Conservation (phyloP, 2,888 invertebrate species). For the Trichopoda pennipes region DNA sequence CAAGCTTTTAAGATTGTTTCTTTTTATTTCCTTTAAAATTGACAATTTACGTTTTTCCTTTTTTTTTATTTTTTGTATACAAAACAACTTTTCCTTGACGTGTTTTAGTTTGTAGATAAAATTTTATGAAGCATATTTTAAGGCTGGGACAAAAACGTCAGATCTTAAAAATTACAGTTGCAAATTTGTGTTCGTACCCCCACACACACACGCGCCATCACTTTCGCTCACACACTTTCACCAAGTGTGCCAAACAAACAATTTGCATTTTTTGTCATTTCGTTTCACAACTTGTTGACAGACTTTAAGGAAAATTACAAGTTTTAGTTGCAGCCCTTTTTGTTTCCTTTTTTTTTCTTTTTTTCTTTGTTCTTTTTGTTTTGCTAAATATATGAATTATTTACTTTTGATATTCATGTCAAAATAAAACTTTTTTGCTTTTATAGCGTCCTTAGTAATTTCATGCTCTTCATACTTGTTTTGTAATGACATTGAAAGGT, state of each 20-base stretch:
- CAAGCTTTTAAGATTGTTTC: conserved; percentile 3
- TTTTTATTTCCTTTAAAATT: conserved; percentile 3
- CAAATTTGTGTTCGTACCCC: not conserved
- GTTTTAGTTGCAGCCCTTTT: not conserved
- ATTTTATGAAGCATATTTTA: conserved; percentile 44
- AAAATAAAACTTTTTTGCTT: too few species aligned
- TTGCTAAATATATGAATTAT: not conserved
- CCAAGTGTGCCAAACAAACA: conserved; percentile 9
- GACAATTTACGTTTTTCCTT: too few species aligned
- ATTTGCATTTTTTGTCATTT: conserved; percentile 25
- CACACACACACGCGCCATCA: not conserved
- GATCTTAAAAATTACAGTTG: conserved; percentile 41
- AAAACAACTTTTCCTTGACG: not conserved
- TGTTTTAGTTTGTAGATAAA: not conserved
- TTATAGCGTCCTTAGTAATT: too few species aligned
- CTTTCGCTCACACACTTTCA: not conserved
- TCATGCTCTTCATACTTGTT: too few species aligned
- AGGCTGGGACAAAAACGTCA: conserved; percentile 35
- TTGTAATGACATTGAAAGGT: too few species aligned
- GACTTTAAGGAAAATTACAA: not conserved
- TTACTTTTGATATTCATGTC: not conserved
- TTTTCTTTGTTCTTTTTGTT: too few species aligned
- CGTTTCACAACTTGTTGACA: not conserved
- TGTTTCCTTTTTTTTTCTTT: not conserved
- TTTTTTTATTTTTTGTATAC: not conserved